phyloP scores from a whole-genome alignment of 2,113 vertebrate genomes.

The Indicator maculatus region DNA sequence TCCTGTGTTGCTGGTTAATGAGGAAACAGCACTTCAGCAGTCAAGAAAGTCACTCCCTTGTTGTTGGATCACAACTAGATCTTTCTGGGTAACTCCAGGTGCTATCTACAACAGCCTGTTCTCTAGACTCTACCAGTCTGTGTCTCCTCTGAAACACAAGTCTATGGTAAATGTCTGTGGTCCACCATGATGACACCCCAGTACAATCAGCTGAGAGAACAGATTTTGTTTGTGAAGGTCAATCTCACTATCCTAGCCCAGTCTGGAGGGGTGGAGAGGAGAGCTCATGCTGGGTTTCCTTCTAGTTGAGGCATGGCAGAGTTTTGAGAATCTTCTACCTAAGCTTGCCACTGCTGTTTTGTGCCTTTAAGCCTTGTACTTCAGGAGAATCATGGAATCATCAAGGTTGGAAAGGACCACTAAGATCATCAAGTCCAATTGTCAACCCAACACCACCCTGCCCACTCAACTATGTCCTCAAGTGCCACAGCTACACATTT shows the following conservation, averaged over 20 bases:
- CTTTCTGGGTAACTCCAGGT: background rate
- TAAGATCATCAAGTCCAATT: too few relatives aligned
- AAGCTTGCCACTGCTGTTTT: background rate
- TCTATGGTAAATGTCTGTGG: background rate
- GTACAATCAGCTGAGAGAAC: background rate
- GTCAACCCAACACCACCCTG: too few relatives aligned
- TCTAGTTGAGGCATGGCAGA: background rate
- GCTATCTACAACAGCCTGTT: background rate
- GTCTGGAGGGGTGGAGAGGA: background rate
- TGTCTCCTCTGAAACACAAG: background rate
- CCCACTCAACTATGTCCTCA: too few relatives aligned
- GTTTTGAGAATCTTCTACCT: background rate
- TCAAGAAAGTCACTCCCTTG: background rate
- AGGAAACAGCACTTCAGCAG: background rate
- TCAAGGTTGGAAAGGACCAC: too few relatives aligned
- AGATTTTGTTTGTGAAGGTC: background rate
- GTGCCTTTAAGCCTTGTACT: background rate
- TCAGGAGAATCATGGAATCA: too few relatives aligned
- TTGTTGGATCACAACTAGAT: background rate
- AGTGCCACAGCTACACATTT: too few relatives aligned
- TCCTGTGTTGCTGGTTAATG: background rate
- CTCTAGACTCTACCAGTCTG: background rate
- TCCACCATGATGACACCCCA: background rate
- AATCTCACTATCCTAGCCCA: background rate
- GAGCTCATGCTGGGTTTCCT: background rate